phyloP scores from a whole-genome alignment of 2,797 vertebrate genomes.

The Gila robusta region DNA sequence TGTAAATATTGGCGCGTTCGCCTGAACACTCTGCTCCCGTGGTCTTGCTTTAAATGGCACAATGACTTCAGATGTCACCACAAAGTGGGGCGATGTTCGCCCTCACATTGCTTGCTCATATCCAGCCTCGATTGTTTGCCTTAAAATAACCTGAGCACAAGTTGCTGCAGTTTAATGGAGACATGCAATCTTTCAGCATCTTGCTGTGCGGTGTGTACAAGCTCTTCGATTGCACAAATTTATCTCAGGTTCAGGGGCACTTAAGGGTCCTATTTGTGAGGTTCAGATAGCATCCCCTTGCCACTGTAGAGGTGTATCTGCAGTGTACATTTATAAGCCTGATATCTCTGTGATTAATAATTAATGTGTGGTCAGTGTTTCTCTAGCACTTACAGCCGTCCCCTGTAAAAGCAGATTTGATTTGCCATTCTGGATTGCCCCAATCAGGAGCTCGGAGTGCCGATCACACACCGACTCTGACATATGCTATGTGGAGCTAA shows the following conservation, averaged over 20 bases:
- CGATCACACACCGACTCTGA: constrained; percentile 45
- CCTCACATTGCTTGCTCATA: constrained; percentile 31
- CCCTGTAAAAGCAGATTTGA: constrained; percentile 59
- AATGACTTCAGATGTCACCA: constrained; percentile 43
- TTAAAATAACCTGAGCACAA: constrained; percentile 51
- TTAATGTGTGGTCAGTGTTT: constrained; percentile 63
- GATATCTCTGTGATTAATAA: constrained; percentile 57
- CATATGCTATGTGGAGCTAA: constrained; percentile 57
- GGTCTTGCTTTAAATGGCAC: constrained; percentile 47
- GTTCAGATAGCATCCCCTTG: constrained; percentile 54
- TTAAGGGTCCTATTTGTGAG: constrained; percentile 53
- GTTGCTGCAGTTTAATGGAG: constrained; percentile 48
- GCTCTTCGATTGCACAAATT: constrained; percentile 52
- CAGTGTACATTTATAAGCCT: constrained; percentile 47
- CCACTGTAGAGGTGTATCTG: constrained; percentile 43
- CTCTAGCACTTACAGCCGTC: constrained; percentile 54
- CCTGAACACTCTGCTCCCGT: constrained; percentile 33
- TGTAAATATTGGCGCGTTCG: constrained; percentile 46
- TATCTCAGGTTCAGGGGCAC: constrained; percentile 46
- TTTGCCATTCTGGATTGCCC: constrained; percentile 57
- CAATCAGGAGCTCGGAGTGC: constrained; percentile 52
- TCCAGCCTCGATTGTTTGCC: constrained; percentile 42
- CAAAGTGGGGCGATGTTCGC: constrained; percentile 14
- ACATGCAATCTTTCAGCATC: constrained; percentile 48
- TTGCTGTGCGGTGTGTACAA: constrained; percentile 29